Evolutionary conservation across 23 tunicate genomes (phyloP).

Genomic region (Oikopleura vanhoeffeni): DNA sequence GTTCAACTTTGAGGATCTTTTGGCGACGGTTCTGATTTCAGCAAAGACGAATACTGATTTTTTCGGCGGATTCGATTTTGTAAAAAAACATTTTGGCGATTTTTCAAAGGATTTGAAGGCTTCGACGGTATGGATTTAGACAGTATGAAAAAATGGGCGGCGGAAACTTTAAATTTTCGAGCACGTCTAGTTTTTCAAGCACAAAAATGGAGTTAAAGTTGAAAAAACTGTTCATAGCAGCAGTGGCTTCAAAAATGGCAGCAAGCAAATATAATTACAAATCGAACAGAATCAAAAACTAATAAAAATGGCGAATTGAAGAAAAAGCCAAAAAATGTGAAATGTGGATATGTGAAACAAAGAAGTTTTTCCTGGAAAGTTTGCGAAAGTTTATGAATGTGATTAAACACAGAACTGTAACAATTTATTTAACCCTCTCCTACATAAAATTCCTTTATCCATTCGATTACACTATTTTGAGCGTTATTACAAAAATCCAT

Average conservation of each 20-base stretch:
- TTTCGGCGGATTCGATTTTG: background rate
- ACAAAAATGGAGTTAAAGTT: background rate
- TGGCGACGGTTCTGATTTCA: background rate
- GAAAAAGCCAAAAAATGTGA: background rate
- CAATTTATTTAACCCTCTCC: too few relatives aligned
- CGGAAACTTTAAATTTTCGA: background rate
- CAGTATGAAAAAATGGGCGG: background rate
- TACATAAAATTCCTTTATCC: too few relatives aligned
- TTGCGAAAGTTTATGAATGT: background rate
- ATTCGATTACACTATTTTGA: too few relatives aligned
- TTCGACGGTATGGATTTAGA: too few relatives aligned
- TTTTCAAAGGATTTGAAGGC: too few relatives aligned
- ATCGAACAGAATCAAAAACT: background rate
- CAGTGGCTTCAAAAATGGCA: background rate
- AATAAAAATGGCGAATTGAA: background rate
- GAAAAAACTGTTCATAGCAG: background rate
- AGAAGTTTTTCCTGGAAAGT: slow-evolving; percentile 4
- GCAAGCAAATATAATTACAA: background rate
- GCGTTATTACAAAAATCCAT: too few relatives aligned
- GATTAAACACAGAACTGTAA: background rate
- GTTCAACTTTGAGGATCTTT: background rate
- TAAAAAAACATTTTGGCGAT: background rate
- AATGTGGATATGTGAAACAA: slow-evolving; percentile 1
- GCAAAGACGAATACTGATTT: background rate
- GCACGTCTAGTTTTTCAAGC: background rate